Conservation (phyloP, 2,113 vertebrate genomes). For the Pseudolaguvia tuberculata region DNA sequence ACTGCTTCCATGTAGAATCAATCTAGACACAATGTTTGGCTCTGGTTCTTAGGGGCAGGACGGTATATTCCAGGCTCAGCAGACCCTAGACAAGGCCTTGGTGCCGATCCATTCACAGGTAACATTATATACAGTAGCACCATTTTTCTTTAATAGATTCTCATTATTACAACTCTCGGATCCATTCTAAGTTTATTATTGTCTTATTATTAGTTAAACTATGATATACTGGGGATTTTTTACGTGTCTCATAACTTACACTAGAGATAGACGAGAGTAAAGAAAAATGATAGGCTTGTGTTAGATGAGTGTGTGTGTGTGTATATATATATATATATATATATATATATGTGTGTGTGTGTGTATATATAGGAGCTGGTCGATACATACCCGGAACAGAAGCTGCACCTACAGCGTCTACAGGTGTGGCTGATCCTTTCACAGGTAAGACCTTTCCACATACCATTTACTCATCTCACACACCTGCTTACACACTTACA, state of each 20-base stretch:
- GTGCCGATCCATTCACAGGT: slow-evolving; percentile 75
- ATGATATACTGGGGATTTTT: too few species aligned
- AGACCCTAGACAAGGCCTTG: slow-evolving; percentile 48
- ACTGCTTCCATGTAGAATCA: neutral
- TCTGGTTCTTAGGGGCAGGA: slow-evolving; percentile 59
- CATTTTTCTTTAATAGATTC: neutral
- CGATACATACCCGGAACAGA: slow-evolving; percentile 84
- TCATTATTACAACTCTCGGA: neutral
- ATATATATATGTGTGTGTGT: neutral
- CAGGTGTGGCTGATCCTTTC: slow-evolving; percentile 75
- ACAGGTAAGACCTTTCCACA: slow-evolving; percentile 68
- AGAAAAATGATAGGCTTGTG: neutral
- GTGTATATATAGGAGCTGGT: slow-evolving; percentile 72
- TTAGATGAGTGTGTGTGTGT: neutral
- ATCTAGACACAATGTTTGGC: neutral
- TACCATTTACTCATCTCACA: neutral
- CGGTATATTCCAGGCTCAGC: slow-evolving; percentile 68
- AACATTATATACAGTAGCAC: neutral
- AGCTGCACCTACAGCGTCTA: slow-evolving; percentile 51
- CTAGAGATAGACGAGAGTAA: too few species aligned
- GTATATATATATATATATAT: slow-evolving; percentile 46
- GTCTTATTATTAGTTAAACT: too few species aligned
- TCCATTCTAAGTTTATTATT: too few species aligned
- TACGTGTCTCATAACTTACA: too few species aligned
- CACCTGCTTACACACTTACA: neutral